Conservation (phyloP, 2,797 vertebrate species). For the Salarias fasciatus region DNA sequence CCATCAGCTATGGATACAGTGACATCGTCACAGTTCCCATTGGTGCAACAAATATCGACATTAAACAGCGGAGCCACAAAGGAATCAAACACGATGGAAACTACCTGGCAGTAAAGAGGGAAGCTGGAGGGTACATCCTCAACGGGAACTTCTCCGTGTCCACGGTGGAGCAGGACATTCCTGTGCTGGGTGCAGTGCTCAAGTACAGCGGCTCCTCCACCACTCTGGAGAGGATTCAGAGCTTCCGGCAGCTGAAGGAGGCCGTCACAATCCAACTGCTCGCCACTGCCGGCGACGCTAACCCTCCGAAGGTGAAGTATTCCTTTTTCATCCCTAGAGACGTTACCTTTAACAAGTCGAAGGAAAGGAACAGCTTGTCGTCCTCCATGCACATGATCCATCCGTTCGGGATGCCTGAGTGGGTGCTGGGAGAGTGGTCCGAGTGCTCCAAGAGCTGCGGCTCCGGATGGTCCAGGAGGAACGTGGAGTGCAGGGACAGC, state of each 20-base stretch:
- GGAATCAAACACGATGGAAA: conserved; percentile 91
- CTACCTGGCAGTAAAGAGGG: conserved; percentile 90
- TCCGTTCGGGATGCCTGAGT: conserved; percentile 85
- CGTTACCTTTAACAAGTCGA: conserved; percentile 82
- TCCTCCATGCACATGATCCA: conserved; percentile 84
- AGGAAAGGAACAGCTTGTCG: conserved; percentile 75
- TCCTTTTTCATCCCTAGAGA: conserved; percentile 93
- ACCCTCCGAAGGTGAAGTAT: conserved; percentile 92
- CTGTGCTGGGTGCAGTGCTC: conserved; percentile 89
- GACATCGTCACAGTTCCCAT: conserved; percentile 94
- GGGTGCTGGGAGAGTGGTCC: conserved; percentile 94
- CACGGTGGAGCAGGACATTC: conserved; percentile 93
- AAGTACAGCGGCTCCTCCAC: conserved; percentile 96
- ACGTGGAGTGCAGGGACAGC: conserved; percentile 87
- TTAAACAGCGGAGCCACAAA: conserved; percentile 93
- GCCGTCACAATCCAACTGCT: conserved; percentile 90
- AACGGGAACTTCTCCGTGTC: conserved; percentile 95
- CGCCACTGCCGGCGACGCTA: conserved; percentile 84
- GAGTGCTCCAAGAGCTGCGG: conserved; percentile 93
- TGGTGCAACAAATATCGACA: conserved; percentile 94
- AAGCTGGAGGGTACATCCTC: conserved; percentile 88
- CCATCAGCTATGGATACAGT: conserved; percentile 90
- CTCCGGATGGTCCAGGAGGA: conserved; percentile 92
- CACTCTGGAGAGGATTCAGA: conserved; percentile 93
- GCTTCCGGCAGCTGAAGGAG: conserved; percentile 89